Evolutionary conservation across 2,113 vertebrate species (phyloP).

Genomic region (Rousettus leschenaultii): DNA sequence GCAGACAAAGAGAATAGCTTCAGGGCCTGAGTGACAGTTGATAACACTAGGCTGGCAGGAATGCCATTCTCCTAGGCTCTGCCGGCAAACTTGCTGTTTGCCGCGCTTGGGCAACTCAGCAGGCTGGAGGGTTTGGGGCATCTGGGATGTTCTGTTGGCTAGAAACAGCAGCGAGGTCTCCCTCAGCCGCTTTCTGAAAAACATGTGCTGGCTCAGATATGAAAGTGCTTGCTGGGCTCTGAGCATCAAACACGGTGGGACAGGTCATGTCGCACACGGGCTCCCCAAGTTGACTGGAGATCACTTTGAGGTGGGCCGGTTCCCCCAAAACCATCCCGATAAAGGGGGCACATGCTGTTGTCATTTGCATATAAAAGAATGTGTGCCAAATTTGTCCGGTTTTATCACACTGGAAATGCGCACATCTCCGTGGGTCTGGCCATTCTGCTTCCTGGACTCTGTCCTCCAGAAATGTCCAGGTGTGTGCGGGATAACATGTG

Average conservation of each 20-base stretch:
- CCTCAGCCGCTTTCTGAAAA: not conserved
- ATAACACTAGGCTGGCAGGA: not conserved
- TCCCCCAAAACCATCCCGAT: not conserved
- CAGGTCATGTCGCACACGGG: accelerated
- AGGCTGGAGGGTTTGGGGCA: not conserved
- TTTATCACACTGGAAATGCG: not conserved
- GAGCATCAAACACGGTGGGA: not conserved
- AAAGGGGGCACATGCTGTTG: accelerated
- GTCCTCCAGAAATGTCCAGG: not conserved
- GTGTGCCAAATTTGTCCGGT: not conserved
- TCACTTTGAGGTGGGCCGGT: accelerated
- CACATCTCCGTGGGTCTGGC: not conserved
- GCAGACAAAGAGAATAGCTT: not conserved
- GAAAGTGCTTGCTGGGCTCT: not conserved
- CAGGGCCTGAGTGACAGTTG: not conserved
- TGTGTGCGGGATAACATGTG: not conserved
- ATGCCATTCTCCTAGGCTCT: not conserved
- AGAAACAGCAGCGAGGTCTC: not conserved
- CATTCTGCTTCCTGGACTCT: not conserved
- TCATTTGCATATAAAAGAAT: not conserved
- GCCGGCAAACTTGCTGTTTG: not conserved
- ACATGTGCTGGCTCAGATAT: accelerated
- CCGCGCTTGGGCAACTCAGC: not conserved
- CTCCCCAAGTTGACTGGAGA: not conserved
- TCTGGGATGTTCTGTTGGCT: not conserved